These are phyloP conservation scores for Embiotoca jacksoni DNA, from an alignment of 2,113 vertebrate species.

Conservation along the genomic window DNA sequence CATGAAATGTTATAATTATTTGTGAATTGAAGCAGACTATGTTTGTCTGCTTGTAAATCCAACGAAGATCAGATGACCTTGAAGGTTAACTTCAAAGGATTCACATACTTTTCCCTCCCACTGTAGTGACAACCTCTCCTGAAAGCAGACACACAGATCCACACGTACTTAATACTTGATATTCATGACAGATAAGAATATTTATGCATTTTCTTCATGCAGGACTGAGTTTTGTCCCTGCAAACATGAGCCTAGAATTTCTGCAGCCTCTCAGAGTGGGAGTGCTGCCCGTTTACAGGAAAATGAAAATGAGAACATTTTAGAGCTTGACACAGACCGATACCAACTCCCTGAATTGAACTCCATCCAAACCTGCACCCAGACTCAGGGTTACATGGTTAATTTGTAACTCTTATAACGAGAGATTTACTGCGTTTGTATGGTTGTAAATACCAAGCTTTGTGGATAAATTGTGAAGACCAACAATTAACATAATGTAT, in stretches of 20 bases:
- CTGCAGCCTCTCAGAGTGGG: constrained; percentile 40
- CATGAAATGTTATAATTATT: too few species aligned
- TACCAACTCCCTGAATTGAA: constrained; percentile 39
- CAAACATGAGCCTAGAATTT: constrained; percentile 20
- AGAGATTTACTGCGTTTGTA: not conserved
- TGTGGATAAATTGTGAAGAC: constrained; percentile 11
- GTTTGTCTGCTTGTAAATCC: too few species aligned
- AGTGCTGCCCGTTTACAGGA: constrained; percentile 34
- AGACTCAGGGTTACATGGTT: constrained; percentile 15
- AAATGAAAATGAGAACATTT: constrained; percentile 31
- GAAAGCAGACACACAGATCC: too few species aligned
- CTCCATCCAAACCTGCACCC: constrained; percentile 14
- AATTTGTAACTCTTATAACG: constrained; percentile 25
- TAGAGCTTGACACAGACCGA: constrained; percentile 47
- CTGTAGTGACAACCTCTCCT: too few species aligned
- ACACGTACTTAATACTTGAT: not conserved
- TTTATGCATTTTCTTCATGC: constrained; percentile 3
- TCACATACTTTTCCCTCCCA: too few species aligned
- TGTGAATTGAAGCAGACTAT: too few species aligned
- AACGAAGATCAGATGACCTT: too few species aligned
- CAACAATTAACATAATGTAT: constrained; percentile 20
- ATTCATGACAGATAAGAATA: constrained; percentile 4
- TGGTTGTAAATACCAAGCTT: constrained; percentile 27
- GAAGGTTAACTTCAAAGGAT: too few species aligned
- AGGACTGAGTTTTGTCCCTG: not conserved